Conservation (phyloP, 1,140 invertebrate species). For the Drosophila takahashii region DNA sequence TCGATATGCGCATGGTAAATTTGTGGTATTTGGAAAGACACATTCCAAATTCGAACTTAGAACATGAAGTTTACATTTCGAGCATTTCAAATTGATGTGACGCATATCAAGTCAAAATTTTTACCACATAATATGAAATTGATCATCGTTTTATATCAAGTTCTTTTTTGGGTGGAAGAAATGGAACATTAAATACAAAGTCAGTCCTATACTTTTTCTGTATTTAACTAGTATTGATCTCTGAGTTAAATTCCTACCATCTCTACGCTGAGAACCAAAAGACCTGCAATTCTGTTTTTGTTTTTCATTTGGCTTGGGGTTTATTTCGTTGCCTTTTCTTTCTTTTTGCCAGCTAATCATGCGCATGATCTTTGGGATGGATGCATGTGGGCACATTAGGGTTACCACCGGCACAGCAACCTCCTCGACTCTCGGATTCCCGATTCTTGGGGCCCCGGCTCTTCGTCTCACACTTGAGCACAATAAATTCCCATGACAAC, state of each 20-base stretch:
- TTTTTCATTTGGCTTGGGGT: slow-evolving; percentile 11
- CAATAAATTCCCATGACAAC: slow-evolving; percentile 83
- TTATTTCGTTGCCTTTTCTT: neutral
- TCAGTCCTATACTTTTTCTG: no score
- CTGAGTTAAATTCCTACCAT: slow-evolving; percentile 5
- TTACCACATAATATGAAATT: no score
- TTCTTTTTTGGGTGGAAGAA: no score
- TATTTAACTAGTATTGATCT: neutral
- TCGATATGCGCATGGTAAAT: no score
- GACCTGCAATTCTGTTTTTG: slow-evolving; percentile 7
- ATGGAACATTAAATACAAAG: no score
- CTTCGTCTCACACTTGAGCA: slow-evolving; percentile 56
- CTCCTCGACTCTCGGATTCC: slow-evolving; percentile 6
- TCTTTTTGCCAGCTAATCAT: slow-evolving; percentile 63
- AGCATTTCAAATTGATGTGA: no score
- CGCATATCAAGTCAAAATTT: no score
- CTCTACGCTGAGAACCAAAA: slow-evolving; percentile 27
- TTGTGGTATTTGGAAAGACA: no score
- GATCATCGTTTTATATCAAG: no score
- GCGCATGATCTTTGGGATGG: slow-evolving; percentile 64
- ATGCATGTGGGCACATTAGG: slow-evolving; percentile 56
- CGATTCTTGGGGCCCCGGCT: neutral
- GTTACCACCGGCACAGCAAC: slow-evolving; percentile 16
- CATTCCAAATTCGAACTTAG: no score
- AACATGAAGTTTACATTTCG: no score